Base-by-base conservation (phyloP, 2,113 vertebrate genomes). In the Ancistrus triradiatus region DNA sequence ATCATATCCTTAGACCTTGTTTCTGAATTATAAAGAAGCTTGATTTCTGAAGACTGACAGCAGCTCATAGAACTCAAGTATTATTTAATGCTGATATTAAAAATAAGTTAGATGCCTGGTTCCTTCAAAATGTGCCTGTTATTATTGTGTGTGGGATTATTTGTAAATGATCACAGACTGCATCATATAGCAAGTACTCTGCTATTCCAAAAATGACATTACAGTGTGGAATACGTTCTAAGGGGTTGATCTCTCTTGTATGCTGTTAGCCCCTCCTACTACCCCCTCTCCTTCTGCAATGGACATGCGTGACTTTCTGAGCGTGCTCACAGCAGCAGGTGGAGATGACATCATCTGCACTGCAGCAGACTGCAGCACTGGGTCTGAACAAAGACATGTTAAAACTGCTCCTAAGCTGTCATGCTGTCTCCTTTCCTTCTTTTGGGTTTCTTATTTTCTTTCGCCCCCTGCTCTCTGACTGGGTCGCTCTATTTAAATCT, bases 361-460 rank as follows among this genome's bases (percentile, higher is more conserved):
- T 92, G 90, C 91, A 93, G 90, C 83, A 86, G 84, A 90, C 88
- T 92, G 90, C 90, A 89, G 87, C 85, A 86, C 74, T 84, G 80
- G 77, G 81, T 81, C 72, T 56, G 82, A 91, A 91, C 91, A 92
- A 90, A 90, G 90, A 87, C 76, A 89, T 68, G 70, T 86, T 84
- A 84, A 69, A 83, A 78, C 81, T 74, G 68, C 75, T 59, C 76
- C 83, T 84, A 77, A 80, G 75, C 63, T 60, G 62, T 59, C 48
- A 55, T 63, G 74, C 56, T 33, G 66, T 66, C 64, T 53, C 55
- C 33, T 37, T 10, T 61, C 66, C 38, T 44, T 8, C 13, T 8
- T 38, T 31, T 44, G 46, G 21, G n/a, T 17, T 49, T 58, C 8
- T 57, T 2, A 19, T 14, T 19, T 13, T 25, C 25, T 42, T n/a